A percentile compares a stretch with the other conserved stretches of the same genome.
Conservation (phyloP, 64 coral and sea anemone species). For the Actinia tenebrosa region DNA sequence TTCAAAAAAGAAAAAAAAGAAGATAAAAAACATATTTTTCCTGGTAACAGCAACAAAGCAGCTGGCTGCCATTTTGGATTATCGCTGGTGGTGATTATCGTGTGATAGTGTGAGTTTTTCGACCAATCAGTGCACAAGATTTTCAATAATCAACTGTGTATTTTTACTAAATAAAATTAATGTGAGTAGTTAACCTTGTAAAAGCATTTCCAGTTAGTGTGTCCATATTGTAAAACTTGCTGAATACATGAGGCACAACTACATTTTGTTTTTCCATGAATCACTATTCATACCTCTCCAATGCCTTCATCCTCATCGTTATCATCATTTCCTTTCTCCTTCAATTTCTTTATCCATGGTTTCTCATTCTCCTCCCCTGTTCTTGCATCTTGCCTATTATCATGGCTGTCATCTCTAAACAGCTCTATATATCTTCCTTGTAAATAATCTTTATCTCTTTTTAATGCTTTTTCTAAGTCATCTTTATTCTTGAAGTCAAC, state of each 20-base stretch:
- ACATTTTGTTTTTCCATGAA: not conserved
- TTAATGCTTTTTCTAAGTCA: slow-evolving; percentile 79
- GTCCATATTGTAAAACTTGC: too few relatives aligned
- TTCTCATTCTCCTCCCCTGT: slow-evolving; percentile 23
- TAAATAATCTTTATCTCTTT: slow-evolving; percentile 89
- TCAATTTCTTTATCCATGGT: slow-evolving; percentile 83
- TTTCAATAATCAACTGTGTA: too few relatives aligned
- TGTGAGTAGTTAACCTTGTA: too few relatives aligned
- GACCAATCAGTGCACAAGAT: too few relatives aligned
- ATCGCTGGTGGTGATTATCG: too few relatives aligned
- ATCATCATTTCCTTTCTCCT: slow-evolving; percentile 49
- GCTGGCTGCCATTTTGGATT: too few relatives aligned
- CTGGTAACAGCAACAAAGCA: too few relatives aligned
- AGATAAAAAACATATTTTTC: too few relatives aligned
- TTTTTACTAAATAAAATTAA: too few relatives aligned
- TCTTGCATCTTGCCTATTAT: not conserved
- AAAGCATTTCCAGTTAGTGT: too few relatives aligned
- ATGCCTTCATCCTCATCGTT: slow-evolving; percentile 71
- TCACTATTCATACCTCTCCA: slow-evolving; percentile 62
- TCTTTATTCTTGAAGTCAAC: slow-evolving; percentile 78
- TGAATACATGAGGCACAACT: not conserved
- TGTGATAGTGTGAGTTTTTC: too few relatives aligned
- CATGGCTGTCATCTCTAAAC: slow-evolving; percentile 61
- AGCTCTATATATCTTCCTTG: slow-evolving; percentile 89
- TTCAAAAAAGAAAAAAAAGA: too few relatives aligned